Base-by-base conservation (phyloP, 2,113 vertebrate genomes). In the Nicator chloris region DNA sequence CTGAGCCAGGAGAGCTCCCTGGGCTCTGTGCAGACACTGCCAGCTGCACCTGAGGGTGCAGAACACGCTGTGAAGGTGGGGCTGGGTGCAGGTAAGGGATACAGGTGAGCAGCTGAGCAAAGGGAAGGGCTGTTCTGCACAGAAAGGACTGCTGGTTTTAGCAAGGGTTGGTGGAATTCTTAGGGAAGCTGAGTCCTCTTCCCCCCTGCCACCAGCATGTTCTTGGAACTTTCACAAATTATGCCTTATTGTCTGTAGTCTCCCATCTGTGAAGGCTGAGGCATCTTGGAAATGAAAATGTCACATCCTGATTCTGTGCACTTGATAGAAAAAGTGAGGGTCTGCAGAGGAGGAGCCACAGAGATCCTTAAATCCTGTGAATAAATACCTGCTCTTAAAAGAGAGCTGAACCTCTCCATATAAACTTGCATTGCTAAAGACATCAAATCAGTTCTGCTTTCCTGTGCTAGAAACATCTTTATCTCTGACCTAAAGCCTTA, bases 141-240 rank as follows among this genome's bases (percentile, higher is more conserved):
- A 44, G 26, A 59, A 51, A 42, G 51, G n/a, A 37, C 17, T 1
- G 6, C 61, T 4, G 8, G 21, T 11, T 88, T 40, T 15, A 20
- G 35, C 60, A 77, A 70, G 79, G 50, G 20, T 54, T 94, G 88
- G 33, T 57, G 80, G 77, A 77, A 53, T 76, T 79, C 64, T 82
- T 40, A 21, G 47, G 79, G 76, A 72, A 88, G 71, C 61, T 37
- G 66, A 42, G 61, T 93, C 87, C 95, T 97, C 95, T 96, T 88
- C 77, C 65, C 56, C 47, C 44, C 66, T 80, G 49, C 85, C 84
- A 61, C 79, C 82, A 44, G 82, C 72, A 66, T 86, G 92, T 39
- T 24, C 70, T 63, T 81, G 86, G 95, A 97, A 93, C 97, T 97
- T 95, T 93, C 90, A 50, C 88, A 96, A 90, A 95, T 88, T 66